These are phyloP conservation scores for Carollia perspicillata DNA, from an alignment of 2,113 vertebrate species.

Conservation along the genomic window DNA sequence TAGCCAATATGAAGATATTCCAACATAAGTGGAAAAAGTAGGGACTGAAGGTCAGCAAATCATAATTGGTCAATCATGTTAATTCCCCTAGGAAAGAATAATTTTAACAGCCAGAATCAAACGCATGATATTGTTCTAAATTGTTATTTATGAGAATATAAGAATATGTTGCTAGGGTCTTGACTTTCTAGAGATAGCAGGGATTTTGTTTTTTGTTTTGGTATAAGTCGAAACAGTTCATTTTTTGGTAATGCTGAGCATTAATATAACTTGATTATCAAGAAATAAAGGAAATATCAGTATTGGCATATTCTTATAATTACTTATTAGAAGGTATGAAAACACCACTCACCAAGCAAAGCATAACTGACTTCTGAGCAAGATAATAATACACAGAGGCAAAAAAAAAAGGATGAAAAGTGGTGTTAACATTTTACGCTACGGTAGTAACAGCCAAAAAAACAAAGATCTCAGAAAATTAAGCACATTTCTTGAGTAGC, in stretches of 20 bases:
- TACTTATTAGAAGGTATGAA: neutral
- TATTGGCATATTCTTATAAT: slow-evolving; percentile 13
- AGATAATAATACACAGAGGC: neutral
- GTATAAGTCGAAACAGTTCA: neutral
- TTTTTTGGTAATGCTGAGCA: slow-evolving; percentile 23
- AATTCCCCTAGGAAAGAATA: neutral
- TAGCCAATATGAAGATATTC: slow-evolving; percentile 53
- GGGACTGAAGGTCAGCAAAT: slow-evolving; percentile 43
- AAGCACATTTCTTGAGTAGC: neutral
- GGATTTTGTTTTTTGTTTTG: neutral
- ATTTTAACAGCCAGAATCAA: slow-evolving; percentile 40
- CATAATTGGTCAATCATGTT: slow-evolving; percentile 37
- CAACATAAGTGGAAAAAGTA: slow-evolving; percentile 35
- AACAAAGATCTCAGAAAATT: neutral
- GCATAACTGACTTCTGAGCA: neutral
- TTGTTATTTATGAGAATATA: neutral
- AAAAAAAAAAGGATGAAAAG: neutral
- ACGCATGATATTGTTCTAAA: neutral
- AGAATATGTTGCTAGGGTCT: neutral
- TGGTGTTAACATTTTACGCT: slow-evolving; percentile 19
- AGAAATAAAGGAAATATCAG: slow-evolving; percentile 44
- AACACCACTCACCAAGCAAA: neutral
- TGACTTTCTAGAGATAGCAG: neutral
- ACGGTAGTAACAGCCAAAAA: slow-evolving; percentile 4
- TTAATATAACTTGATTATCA: slow-evolving; percentile 26